These are phyloP conservation scores for Schizopygopsis pylzovi DNA, from an alignment of 2,797 vertebrate species.

Conservation along the genomic window DNA sequence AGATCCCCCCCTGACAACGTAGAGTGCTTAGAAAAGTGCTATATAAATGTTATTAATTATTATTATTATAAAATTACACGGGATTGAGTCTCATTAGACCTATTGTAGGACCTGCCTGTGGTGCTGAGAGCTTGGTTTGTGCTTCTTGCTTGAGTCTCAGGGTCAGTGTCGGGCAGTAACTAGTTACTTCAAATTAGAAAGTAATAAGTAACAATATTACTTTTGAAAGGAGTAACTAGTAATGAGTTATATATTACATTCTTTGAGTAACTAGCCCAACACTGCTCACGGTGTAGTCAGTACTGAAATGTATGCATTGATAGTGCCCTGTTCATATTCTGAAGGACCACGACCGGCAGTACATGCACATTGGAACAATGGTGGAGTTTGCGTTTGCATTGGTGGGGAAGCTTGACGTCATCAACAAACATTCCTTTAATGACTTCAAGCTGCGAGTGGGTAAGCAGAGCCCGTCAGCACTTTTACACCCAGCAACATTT, in stretches of 20 bases:
- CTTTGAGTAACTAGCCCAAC: too few species aligned
- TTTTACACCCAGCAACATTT: constrained; percentile 21
- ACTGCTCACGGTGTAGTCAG: too few species aligned
- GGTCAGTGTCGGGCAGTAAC: too few species aligned
- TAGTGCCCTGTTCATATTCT: constrained; percentile 15
- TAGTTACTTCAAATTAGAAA: too few species aligned
- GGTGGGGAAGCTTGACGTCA: constrained; percentile 93
- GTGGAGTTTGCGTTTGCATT: constrained; percentile 97
- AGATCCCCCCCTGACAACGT: too few species aligned
- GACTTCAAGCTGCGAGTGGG: constrained; percentile 95
- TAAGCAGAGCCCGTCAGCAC: constrained; percentile 67
- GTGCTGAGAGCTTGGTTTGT: not conserved
- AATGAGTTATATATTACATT: too few species aligned
- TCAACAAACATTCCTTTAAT: constrained; percentile 98
- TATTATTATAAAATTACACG: not conserved
- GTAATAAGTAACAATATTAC: too few species aligned
- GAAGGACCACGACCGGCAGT: constrained; percentile 94
- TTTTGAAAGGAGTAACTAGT: too few species aligned
- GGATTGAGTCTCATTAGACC: not conserved
- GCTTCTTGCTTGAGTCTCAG: not conserved
- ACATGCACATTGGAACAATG: constrained; percentile 97
- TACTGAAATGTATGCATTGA: not conserved
- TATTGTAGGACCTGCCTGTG: not conserved
- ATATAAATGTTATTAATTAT: too few species aligned
- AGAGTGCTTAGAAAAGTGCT: too few species aligned